Conservation (phyloP, 2,888 invertebrate species). For the Melipona bicolor region DNA sequence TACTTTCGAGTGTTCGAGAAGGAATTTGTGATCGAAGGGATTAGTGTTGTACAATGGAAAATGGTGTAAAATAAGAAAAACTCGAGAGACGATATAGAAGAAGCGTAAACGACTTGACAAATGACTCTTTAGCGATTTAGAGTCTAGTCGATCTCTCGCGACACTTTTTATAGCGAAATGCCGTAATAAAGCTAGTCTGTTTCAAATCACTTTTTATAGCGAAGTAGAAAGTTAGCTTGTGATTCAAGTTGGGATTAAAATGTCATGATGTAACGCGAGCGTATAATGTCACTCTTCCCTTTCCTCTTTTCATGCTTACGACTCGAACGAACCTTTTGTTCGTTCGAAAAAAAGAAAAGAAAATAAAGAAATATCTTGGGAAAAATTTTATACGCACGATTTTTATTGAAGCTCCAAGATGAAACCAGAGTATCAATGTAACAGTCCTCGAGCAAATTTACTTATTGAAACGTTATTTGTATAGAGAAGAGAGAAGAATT, state of each 20-base stretch:
- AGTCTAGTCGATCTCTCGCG: conserved; percentile 39
- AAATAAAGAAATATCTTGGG: neutral
- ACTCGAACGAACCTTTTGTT: neutral
- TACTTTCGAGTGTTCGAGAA: neutral
- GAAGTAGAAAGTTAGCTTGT: conserved; percentile 69
- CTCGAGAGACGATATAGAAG: conserved; percentile 38
- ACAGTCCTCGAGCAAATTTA: neutral
- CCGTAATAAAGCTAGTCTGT: conserved; percentile 65
- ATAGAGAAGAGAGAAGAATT: too few relatives aligned
- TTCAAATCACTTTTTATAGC: conserved; percentile 73
- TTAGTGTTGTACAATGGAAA: conserved; percentile 17
- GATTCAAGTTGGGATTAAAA: conserved; percentile 72
- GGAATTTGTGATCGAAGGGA: conserved; percentile 8
- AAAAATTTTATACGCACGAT: neutral
- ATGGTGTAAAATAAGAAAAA: conserved; percentile 22
- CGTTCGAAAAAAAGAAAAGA: neutral
- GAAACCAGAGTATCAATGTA: neutral
- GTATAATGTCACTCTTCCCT: conserved; percentile 33
- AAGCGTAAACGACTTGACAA: conserved; percentile 54
- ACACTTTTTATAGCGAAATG: conserved; percentile 69
- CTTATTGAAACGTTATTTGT: neutral
- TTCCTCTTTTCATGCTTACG: conserved; percentile 2
- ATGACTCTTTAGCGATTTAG: conserved; percentile 39
- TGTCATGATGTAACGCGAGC: conserved; percentile 61
- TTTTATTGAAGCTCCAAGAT: neutral